These are phyloP conservation scores for Drosophila mauritiana DNA, from an alignment of 1,140 invertebrate genomes.

Conservation along the genomic window DNA sequence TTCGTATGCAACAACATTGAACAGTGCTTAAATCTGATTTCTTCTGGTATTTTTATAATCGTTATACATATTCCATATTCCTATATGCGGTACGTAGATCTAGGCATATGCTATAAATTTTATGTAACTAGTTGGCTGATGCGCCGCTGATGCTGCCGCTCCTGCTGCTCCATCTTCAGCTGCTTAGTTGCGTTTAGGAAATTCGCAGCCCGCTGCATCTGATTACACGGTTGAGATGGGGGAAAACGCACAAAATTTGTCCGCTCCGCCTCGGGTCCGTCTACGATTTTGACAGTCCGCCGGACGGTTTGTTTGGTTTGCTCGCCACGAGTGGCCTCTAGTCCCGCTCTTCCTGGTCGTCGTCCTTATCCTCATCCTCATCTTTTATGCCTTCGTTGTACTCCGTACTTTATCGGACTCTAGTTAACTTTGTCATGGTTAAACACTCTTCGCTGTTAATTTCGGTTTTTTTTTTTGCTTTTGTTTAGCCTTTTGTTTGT, in stretches of 20 bases:
- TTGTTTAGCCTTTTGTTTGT: slow-evolving; percentile 3
- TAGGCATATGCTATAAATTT: slow-evolving; percentile 40
- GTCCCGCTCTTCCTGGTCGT: slow-evolving; percentile 11
- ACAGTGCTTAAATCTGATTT: slow-evolving; percentile 50
- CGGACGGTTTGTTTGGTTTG: slow-evolving; percentile 31
- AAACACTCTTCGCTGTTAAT: slow-evolving; percentile 49
- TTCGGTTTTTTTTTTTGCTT: slow-evolving; percentile 24
- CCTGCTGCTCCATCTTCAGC: slow-evolving; percentile 18
- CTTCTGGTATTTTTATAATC: slow-evolving; percentile 21
- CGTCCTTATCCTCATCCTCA: background rate
- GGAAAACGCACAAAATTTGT: slow-evolving; percentile 24
- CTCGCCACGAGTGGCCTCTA: slow-evolving; percentile 9
- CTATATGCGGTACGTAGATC: slow-evolving; percentile 35
- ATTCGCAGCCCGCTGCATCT: slow-evolving; percentile 54
- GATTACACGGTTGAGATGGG: slow-evolving; percentile 12
- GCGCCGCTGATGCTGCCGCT: background rate
- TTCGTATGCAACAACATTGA: slow-evolving; percentile 52
- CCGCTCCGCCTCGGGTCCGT: slow-evolving; percentile 1
- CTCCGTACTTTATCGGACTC: slow-evolving; percentile 27
- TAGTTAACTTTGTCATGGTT: slow-evolving; percentile 56
- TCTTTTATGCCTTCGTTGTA: slow-evolving; percentile 58
- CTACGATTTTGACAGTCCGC: slow-evolving; percentile 6
- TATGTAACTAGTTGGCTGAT: slow-evolving; percentile 50
- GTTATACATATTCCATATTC: slow-evolving; percentile 22
- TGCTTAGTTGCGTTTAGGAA: slow-evolving; percentile 72